Evolutionary conservation across 2,888 invertebrate genomes (phyloP).

Genomic region (Thereva unica): DNA sequence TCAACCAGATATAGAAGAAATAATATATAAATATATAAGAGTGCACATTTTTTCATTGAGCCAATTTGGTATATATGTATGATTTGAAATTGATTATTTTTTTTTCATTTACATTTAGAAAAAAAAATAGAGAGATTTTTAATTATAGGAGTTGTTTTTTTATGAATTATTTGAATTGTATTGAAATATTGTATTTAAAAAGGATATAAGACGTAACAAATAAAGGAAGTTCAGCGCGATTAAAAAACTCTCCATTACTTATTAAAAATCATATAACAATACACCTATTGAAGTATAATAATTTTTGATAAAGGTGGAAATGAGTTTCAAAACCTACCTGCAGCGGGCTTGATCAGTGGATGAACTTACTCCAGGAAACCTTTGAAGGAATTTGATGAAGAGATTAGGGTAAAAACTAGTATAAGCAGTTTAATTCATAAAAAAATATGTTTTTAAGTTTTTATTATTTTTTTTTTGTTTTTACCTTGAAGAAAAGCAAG

Average conservation of each 20-base stretch:
- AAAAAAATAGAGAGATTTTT: constrained; percentile 25
- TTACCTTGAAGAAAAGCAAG: constrained; percentile 30
- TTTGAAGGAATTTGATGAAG: constrained; percentile 56
- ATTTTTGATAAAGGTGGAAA: constrained; percentile 26
- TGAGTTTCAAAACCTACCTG: constrained; percentile 41
- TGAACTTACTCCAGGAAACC: constrained; percentile 59
- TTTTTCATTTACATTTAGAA: neutral
- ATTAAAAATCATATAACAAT: neutral
- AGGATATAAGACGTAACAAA: no score
- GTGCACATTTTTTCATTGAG: constrained; percentile 4
- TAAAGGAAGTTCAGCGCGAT: no score
- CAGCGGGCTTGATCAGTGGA: constrained; percentile 55
- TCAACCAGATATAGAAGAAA: constrained; percentile 2
- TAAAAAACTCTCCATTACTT: no score
- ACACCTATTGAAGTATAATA: constrained; percentile 16
- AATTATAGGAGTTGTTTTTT: neutral
- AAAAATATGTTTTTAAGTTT: constrained; percentile 40
- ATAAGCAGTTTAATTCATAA: constrained; percentile 47
- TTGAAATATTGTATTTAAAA: neutral
- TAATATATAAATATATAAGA: neutral
- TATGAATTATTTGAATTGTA: neutral
- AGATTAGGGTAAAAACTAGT: constrained; percentile 51
- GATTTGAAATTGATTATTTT: no score
- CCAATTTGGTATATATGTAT: constrained; percentile 10
- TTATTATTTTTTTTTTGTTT: constrained; percentile 33